Evolutionary conservation across 2,888 invertebrate species (phyloP).

Genomic region (Euclidia mi): DNA sequence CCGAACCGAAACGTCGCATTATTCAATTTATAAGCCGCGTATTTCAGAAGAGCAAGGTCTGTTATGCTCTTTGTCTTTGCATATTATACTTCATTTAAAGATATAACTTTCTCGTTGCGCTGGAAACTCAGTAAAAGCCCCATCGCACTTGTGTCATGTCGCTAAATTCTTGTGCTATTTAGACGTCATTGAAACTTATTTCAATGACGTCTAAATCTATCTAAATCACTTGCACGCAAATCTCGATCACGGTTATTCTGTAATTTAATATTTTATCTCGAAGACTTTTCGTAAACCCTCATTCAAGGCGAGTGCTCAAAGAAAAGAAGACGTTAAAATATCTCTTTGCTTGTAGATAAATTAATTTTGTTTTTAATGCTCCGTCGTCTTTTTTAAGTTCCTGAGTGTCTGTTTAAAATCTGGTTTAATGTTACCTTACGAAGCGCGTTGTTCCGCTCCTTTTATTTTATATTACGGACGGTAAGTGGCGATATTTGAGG

Average conservation of each 20-base stretch:
- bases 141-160: slow-evolving; percentile 21
- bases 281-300: slow-evolving; percentile 59
- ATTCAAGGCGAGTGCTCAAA: slow-evolving; percentile 58
- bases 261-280: slow-evolving; percentile 57
- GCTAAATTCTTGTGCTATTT: slow-evolving; percentile 37
- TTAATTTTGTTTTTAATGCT: slow-evolving; percentile 66
- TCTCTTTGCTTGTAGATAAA: slow-evolving; percentile 68
- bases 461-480: slow-evolving; percentile 15
- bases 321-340: slow-evolving; percentile 65
- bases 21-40: background rate
- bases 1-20: no score
- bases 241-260: slow-evolving; percentile 56
- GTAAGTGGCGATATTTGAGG: slow-evolving; percentile 3
- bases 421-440: slow-evolving; percentile 28
- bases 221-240: slow-evolving; percentile 69
- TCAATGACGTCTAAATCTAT: slow-evolving; percentile 70
- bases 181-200: no score
- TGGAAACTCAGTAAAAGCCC: slow-evolving; percentile 17
- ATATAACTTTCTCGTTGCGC: slow-evolving; percentile 20
- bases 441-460: slow-evolving; percentile 22
- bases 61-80: slow-evolving; percentile 24
- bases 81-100: slow-evolving; percentile 23
- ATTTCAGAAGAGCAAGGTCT: background rate
- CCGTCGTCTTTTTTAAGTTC: slow-evolving; percentile 35
- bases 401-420: slow-evolving; percentile 37